Evolutionary conservation across 2,113 vertebrate species (phyloP).

Genomic region (Bufo bufo): DNA sequence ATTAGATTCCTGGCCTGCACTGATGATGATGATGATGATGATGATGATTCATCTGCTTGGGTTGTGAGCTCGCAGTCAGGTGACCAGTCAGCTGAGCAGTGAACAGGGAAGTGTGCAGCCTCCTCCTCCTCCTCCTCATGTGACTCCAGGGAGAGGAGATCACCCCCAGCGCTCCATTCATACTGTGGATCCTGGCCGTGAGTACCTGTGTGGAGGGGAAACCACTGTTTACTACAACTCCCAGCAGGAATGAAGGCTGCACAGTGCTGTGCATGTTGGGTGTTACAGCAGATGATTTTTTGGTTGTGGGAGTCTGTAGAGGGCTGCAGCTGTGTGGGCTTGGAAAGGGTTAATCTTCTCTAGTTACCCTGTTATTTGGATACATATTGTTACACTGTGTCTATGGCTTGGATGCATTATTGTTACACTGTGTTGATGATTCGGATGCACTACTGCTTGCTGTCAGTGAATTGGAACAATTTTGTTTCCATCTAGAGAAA

Average conservation of each 20-base stretch:
- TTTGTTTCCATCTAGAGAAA: no score
- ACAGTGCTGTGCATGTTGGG: neutral
- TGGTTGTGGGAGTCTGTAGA: neutral
- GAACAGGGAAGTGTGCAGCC: slow-evolving; percentile 5
- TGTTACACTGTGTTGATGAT: no score
- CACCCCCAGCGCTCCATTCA: neutral
- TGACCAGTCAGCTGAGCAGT: slow-evolving; percentile 41
- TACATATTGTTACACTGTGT: neutral
- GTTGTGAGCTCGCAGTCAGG: neutral
- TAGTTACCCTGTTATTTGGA: neutral
- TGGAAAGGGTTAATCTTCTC: no score
- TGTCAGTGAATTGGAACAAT: no score
- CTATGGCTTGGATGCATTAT: no score
- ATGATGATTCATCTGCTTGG: no score
- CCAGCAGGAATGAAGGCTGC: neutral
- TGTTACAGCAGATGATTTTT: neutral
- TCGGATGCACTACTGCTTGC: no score
- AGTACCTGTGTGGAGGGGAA: neutral
- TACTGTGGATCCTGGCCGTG: neutral
- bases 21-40: no score
- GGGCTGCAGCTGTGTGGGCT: neutral
- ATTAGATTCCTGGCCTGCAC: neutral
- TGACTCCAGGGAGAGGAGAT: slow-evolving; percentile 1
- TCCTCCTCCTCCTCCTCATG: slow-evolving; percentile 9
- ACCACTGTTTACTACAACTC: neutral